Percentiles rank a stretch among this genome's conserved stretches.
Conservation (phyloP, 2,888 invertebrate genomes). For the Neoascia interrupta region DNA sequence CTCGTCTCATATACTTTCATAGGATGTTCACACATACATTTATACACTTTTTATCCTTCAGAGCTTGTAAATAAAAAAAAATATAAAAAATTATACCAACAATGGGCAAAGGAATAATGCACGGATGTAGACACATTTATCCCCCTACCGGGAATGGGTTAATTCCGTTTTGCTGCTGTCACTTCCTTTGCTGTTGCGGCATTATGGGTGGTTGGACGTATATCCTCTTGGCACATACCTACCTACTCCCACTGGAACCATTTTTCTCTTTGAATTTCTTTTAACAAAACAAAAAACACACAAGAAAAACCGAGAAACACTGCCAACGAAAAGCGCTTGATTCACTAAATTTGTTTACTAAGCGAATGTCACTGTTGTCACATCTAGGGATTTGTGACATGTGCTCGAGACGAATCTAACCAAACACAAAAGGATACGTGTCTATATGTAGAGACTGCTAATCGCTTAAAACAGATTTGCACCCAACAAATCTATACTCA, state of each 20-base stretch:
- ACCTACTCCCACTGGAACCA: constrained; percentile 14
- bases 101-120: constrained; percentile 37
- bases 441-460: neutral
- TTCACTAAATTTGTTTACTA: constrained; percentile 10
- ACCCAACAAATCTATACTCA: constrained; percentile 3
- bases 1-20: constrained; percentile 10
- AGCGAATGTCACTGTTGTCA: neutral
- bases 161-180: constrained; percentile 57
- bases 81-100: constrained; percentile 16
- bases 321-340: constrained; percentile 14
- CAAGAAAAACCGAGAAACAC: neutral
- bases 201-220: constrained; percentile 44
- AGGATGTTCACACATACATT: neutral
- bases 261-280: constrained; percentile 34
- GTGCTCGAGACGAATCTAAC: neutral
- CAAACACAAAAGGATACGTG: neutral
- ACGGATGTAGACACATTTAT: constrained; percentile 56
- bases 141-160: constrained; percentile 58
- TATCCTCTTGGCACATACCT: constrained; percentile 26
- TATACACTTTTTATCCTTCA: too few relatives aligned
- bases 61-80: constrained; percentile 3
- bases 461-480: constrained; percentile 2
- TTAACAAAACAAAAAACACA: constrained; percentile 1
- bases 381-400: constrained; percentile 1
- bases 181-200: constrained; percentile 52